phyloP scores from a whole-genome alignment of 2,888 invertebrate genomes.

The Ypsolopha sequella region DNA sequence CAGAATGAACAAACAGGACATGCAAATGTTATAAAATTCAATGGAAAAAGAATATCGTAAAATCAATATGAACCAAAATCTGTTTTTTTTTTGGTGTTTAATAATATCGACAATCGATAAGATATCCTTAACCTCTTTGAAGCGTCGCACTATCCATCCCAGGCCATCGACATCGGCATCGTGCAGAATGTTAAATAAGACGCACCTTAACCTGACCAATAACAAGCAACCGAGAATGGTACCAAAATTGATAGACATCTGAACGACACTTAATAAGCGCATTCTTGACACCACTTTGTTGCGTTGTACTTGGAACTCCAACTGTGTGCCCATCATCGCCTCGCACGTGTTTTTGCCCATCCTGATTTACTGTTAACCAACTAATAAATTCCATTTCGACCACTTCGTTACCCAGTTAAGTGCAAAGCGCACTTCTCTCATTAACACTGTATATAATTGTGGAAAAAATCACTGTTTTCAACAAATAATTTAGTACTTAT shows the following conservation, averaged over 20 bases:
- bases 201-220: slow-evolving; percentile 4
- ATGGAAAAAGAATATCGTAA: no score
- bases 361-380: slow-evolving; percentile 18
- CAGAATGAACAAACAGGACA: no score
- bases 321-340: slow-evolving; percentile 5
- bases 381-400: not conserved
- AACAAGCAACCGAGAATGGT: slow-evolving; percentile 6
- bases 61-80: no score
- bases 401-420: slow-evolving; percentile 4
- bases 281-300: slow-evolving; percentile 28
- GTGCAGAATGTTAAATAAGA: slow-evolving; percentile 21
- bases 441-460: not conserved
- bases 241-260: slow-evolving; percentile 31
- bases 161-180: not conserved
- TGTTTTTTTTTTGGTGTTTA: no score
- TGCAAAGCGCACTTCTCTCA: not conserved
- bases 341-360: slow-evolving; percentile 13
- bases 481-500: slow-evolving; percentile 27
- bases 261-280: slow-evolving; percentile 30
- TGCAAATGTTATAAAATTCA: no score
- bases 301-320: slow-evolving; percentile 15
- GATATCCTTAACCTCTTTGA: no score
- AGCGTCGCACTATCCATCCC: no score
- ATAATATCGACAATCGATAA: no score
- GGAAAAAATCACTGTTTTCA: slow-evolving; percentile 14